Percentiles rank a stretch among this genome's conserved stretches.
Conservation (phyloP, 2,888 invertebrate species). For the Taphrorychus bicolor region DNA sequence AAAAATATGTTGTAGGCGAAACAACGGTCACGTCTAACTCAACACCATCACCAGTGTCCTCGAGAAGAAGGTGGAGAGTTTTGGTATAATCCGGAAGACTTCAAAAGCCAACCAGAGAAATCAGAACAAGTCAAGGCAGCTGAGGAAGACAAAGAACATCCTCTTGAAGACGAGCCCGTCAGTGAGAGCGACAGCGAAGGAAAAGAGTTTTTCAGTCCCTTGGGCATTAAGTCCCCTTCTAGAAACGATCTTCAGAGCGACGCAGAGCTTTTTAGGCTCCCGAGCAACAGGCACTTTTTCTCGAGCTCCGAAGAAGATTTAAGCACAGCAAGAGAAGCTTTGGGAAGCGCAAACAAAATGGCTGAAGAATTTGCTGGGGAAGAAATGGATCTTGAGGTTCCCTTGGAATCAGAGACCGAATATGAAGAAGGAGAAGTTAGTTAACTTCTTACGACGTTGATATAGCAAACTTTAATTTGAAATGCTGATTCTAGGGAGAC, state of each 20-base stretch:
- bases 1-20: not conserved
- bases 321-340: constrained; percentile 11
- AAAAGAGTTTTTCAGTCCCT: not conserved
- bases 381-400: constrained; percentile 32
- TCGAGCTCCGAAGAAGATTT: constrained; percentile 9
- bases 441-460: not conserved
- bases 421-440: constrained; percentile 21
- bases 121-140: too few species aligned
- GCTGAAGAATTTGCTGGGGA: constrained; percentile 40
- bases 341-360: constrained; percentile 25
- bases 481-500: constrained; percentile 29
- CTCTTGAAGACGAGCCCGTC: not conserved
- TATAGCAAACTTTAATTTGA: not conserved
- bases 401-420: constrained; percentile 33
- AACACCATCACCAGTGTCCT: not conserved
- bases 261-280: too few species aligned
- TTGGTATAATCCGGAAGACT: not conserved
- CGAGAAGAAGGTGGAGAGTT: too few species aligned
- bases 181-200: not conserved
- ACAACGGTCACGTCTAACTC: not conserved
- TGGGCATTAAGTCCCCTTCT: not conserved
- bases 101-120: too few species aligned
- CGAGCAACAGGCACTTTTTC: too few species aligned
- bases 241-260: not conserved
- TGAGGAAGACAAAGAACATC: not conserved